These are phyloP conservation scores for Apocheima hispidaria DNA, from an alignment of 2,888 invertebrate species.

Conservation along the genomic window DNA sequence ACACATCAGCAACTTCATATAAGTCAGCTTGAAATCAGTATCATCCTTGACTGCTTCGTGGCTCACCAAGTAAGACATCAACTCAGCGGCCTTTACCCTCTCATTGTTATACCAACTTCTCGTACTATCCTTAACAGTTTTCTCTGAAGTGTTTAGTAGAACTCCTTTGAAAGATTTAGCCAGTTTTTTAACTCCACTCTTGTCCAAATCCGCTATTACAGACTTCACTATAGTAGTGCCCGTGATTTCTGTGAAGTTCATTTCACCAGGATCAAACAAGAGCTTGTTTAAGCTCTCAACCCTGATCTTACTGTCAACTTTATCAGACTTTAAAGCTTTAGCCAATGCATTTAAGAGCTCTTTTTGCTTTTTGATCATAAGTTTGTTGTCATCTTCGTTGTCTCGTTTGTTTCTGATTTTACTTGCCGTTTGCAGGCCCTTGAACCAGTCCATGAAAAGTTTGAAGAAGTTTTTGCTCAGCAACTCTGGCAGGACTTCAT, in stretches of 20 bases:
- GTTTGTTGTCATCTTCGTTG: slow-evolving; percentile 78
- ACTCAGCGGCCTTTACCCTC: slow-evolving; percentile 88
- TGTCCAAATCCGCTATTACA: slow-evolving; percentile 86
- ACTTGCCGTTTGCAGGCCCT: slow-evolving; percentile 84
- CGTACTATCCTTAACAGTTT: slow-evolving; percentile 77
- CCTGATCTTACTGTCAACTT: slow-evolving; percentile 80
- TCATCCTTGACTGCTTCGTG: slow-evolving; percentile 84
- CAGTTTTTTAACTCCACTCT: slow-evolving; percentile 87
- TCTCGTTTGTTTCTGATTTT: slow-evolving; percentile 83
- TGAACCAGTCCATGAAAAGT: slow-evolving; percentile 88
- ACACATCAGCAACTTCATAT: slow-evolving; percentile 88
- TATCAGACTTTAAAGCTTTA: slow-evolving; percentile 78
- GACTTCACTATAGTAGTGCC: slow-evolving; percentile 88
- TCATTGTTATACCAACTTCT: slow-evolving; percentile 90
- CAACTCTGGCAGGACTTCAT: slow-evolving; percentile 82
- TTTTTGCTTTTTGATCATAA: slow-evolving; percentile 85
- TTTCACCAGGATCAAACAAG: slow-evolving; percentile 89
- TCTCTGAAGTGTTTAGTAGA: slow-evolving; percentile 83
- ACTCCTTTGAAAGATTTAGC: slow-evolving; percentile 88
- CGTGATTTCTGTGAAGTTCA: slow-evolving; percentile 91
- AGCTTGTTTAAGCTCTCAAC: slow-evolving; percentile 87
- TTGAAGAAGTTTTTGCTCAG: slow-evolving; percentile 88
- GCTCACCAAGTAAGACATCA: slow-evolving; percentile 80
- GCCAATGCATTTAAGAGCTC: slow-evolving; percentile 82
- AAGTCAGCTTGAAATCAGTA: slow-evolving; percentile 88